Evolutionary conservation across 2,113 vertebrate species (phyloP).

Genomic region (Periophthalmodon schlosseri): DNA sequence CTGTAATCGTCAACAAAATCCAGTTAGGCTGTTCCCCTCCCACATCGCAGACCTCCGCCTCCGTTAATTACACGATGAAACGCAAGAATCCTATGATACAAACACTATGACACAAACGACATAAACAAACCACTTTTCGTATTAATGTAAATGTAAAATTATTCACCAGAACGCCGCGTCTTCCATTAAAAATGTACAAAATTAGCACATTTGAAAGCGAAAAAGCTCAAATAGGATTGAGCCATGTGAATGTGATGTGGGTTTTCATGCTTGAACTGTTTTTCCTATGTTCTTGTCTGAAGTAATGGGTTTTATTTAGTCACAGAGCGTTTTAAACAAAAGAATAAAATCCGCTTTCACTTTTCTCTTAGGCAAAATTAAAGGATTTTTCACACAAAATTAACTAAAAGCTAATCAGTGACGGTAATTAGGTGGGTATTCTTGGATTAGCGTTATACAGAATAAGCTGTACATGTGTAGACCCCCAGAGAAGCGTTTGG

Average conservation of each 20-base stretch:
- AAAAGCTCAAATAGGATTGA: constrained; percentile 28
- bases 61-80: constrained; percentile 13
- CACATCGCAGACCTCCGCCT: constrained; percentile 10
- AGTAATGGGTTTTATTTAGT: constrained; percentile 21
- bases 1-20: constrained; percentile 5
- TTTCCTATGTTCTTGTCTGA: constrained; percentile 4
- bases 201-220: constrained; percentile 7
- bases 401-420: constrained; percentile 24
- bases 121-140: neutral
- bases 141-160: constrained; percentile 6
- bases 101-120: constrained; percentile 5
- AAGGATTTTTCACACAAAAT: constrained; percentile 30
- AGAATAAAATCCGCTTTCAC: constrained; percentile 5
- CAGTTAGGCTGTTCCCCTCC: neutral
- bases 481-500: neutral
- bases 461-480: neutral
- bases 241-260: constrained; percentile 20
- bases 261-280: constrained; percentile 5
- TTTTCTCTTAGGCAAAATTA: constrained; percentile 12
- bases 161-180: neutral
- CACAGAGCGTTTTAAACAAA: constrained; percentile 13
- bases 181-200: neutral
- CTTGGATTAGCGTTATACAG: constrained; percentile 19
- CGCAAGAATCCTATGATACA: constrained; percentile 16
- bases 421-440: constrained; percentile 22